These are phyloP conservation scores for Epizoanthus ramosus DNA, from an alignment of 92 coral and sea anemone genomes.

Conservation along the genomic window DNA sequence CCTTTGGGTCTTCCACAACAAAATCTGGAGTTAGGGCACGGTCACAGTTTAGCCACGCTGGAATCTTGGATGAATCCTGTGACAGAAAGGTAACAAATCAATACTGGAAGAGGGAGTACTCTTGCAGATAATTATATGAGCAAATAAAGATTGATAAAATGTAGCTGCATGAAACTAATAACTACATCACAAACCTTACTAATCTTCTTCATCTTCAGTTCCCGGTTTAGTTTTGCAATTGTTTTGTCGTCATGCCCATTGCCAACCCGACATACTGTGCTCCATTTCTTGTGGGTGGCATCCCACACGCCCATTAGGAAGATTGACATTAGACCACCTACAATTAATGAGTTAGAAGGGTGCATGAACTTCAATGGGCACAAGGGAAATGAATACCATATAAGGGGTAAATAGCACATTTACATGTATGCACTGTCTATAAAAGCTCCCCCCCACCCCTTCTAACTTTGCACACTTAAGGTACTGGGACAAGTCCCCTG, in stretches of 20 bases:
- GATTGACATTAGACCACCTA: slow-evolving; percentile 98
- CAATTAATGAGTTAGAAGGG: neutral
- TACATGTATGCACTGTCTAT: neutral
- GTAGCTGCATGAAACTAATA: neutral
- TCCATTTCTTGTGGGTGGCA: slow-evolving; percentile 77
- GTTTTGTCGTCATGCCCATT: slow-evolving; percentile 98
- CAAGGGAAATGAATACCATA: too few species aligned
- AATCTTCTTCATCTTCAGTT: slow-evolving; percentile 89
- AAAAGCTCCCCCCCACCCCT: too few species aligned
- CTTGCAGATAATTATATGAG: neutral
- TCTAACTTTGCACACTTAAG: too few species aligned
- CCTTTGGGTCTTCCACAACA: slow-evolving; percentile 92
- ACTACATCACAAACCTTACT: slow-evolving; percentile 70
- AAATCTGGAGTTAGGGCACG: slow-evolving; percentile 93
- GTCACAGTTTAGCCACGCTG: slow-evolving; percentile 86
- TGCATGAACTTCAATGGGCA: too few species aligned
- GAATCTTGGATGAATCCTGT: slow-evolving; percentile 86
- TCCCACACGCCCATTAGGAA: slow-evolving; percentile 97
- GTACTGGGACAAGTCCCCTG: too few species aligned
- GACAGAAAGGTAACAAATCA: neutral
- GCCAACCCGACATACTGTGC: slow-evolving; percentile 96
- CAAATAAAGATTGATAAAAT: too few species aligned
- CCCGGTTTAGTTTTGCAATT: slow-evolving; percentile 76
- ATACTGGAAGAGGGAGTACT: neutral
- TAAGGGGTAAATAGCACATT: neutral